These are phyloP conservation scores for Lordiphosa clarofinis DNA, from an alignment of 1,140 invertebrate genomes.

Conservation along the genomic window DNA sequence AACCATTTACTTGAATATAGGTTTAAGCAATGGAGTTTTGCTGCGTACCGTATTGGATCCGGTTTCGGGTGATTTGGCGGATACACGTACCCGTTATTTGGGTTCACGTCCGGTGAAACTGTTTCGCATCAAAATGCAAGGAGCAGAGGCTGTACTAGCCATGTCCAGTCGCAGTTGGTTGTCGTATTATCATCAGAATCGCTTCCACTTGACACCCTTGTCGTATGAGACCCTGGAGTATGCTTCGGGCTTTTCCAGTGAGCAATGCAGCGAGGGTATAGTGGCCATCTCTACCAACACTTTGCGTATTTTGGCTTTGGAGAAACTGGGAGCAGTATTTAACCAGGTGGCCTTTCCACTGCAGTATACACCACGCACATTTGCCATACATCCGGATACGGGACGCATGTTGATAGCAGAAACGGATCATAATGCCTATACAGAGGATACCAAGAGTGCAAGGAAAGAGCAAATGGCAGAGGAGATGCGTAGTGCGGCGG, in stretches of 20 bases:
- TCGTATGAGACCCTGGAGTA: slow-evolving; percentile 98
- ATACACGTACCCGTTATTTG: slow-evolving; percentile 97
- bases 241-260: slow-evolving; percentile 92
- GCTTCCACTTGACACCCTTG: slow-evolving; percentile 96
- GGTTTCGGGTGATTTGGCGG: slow-evolving; percentile 97
- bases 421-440: slow-evolving; percentile 99
- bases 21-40: slow-evolving; percentile 97
- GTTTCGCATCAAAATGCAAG: slow-evolving; percentile 97
- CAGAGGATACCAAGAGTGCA: slow-evolving; percentile 96
- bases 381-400: slow-evolving; percentile 95
- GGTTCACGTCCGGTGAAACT: slow-evolving; percentile 97
- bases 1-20: slow-evolving; percentile 97
- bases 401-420: slow-evolving; percentile 96
- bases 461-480: slow-evolving; percentile 89
- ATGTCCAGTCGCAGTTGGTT: slow-evolving; percentile 99
- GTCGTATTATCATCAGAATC: slow-evolving; percentile 98
- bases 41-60: slow-evolving; percentile 97
- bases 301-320: slow-evolving; percentile 96
- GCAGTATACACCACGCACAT: slow-evolving; percentile 97
- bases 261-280: slow-evolving; percentile 99
- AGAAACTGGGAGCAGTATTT: slow-evolving; percentile 99
- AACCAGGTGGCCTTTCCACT: slow-evolving; percentile 96
- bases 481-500: slow-evolving; percentile 96
- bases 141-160: slow-evolving; percentile 96
- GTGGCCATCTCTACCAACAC: slow-evolving; percentile 99